These are phyloP conservation scores for Merops nubicus DNA, from an alignment of 2,113 vertebrate species.

Conservation along the genomic window DNA sequence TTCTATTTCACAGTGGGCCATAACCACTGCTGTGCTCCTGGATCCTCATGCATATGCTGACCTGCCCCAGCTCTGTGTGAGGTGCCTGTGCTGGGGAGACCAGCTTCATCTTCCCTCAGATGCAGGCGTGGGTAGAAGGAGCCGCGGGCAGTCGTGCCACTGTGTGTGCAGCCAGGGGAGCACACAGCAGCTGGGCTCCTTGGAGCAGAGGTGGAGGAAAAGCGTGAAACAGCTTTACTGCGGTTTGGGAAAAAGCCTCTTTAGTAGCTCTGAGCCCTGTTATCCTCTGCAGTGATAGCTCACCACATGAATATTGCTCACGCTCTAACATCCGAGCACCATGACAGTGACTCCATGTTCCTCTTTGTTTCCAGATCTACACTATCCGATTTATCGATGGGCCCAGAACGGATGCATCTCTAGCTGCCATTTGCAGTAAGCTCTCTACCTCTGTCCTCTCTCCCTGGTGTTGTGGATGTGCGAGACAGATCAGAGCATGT, in stretches of 20 bases:
- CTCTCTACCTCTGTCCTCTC: not conserved
- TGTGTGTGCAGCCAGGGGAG: not conserved
- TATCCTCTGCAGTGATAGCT: not conserved
- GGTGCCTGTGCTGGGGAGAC: not conserved
- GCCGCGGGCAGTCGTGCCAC: rapidly evolving
- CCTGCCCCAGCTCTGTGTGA: not conserved
- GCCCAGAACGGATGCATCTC: not conserved
- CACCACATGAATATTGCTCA: not conserved
- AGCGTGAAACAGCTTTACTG: not conserved
- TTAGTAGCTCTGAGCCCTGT: not conserved
- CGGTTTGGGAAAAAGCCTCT: not conserved
- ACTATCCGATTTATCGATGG: not conserved
- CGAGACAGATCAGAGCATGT: not conserved
- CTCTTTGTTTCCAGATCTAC: not conserved
- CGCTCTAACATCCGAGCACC: not conserved
- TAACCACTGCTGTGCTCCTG: not conserved
- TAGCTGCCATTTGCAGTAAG: not conserved
- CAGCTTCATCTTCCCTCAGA: not conserved
- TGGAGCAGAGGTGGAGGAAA: not conserved
- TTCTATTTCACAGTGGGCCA: not conserved
- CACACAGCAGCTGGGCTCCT: rapidly evolving
- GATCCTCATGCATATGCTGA: rapidly evolving
- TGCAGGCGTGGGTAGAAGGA: rapidly evolving
- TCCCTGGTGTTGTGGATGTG: not conserved
- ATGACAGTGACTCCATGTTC: not conserved